phyloP scores from a whole-genome alignment of 2,797 vertebrate genomes.

The Xerus rutilus region DNA sequence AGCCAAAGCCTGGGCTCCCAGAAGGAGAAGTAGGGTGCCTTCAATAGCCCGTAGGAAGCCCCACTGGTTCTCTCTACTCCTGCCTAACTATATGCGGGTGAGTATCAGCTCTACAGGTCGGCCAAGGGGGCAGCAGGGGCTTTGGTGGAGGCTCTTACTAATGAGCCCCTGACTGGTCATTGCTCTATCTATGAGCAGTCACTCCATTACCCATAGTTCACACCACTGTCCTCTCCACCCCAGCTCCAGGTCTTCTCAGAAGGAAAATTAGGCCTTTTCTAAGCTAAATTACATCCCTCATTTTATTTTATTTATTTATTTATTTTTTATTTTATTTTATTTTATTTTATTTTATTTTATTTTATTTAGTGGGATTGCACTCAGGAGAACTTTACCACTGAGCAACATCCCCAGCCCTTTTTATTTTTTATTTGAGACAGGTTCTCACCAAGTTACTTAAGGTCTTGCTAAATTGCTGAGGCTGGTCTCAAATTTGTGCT shows the following conservation, averaged over 20 bases:
- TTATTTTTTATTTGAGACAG: too few species aligned
- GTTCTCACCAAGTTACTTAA: too few species aligned
- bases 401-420: too few species aligned
- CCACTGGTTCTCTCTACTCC: not conserved
- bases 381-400: too few species aligned
- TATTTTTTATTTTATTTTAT: too few species aligned
- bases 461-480: too few species aligned
- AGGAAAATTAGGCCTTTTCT: not conserved
- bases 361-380: too few species aligned
- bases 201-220: not conserved
- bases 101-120: not conserved
- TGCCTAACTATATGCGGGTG: not conserved
- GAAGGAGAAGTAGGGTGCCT: not conserved
- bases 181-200: not conserved
- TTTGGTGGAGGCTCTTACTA: not conserved
- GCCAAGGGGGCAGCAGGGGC: not conserved
- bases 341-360: too few species aligned
- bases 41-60: not conserved
- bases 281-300: not conserved
- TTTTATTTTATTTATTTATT: too few species aligned
- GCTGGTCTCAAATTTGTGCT: too few species aligned
- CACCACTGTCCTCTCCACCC: not conserved
- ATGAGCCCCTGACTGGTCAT: not conserved
- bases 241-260: not conserved
- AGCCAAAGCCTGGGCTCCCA: not conserved